Percentiles rank a stretch among this genome's conserved stretches.
Conservation (phyloP, 1,140 invertebrate genomes). For the Carcinoscorpius rotundicauda region DNA sequence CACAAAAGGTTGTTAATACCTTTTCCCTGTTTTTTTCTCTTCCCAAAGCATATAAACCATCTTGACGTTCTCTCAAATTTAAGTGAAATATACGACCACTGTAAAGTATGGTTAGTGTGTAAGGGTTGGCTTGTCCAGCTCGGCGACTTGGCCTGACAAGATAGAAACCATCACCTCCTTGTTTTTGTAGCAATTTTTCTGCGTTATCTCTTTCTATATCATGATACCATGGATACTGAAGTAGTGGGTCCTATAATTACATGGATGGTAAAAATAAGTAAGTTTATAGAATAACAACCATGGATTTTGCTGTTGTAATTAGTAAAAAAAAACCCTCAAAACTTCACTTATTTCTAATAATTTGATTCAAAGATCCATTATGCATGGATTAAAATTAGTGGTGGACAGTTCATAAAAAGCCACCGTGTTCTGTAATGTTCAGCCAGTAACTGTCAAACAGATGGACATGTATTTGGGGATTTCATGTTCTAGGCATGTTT, state of each 20-base stretch:
- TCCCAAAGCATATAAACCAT: constrained; percentile 27
- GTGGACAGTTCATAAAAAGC: too few species aligned
- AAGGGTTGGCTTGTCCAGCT: constrained; percentile 26
- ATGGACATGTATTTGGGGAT: too few species aligned
- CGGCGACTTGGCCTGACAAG: constrained; percentile 26
- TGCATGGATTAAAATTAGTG: too few species aligned
- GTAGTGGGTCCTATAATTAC: constrained; percentile 1
- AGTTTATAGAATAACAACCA: too few species aligned
- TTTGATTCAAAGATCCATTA: too few species aligned
- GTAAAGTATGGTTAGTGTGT: constrained; percentile 25
- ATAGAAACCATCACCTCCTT: constrained; percentile 22
- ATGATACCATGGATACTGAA: constrained; percentile 24
- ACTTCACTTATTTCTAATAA: too few species aligned
- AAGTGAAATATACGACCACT: constrained; percentile 25
- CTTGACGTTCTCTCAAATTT: constrained; percentile 24
- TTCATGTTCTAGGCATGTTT: too few species aligned
- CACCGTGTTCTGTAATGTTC: too few species aligned
- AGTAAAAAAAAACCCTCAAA: too few species aligned
- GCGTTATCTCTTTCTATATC: constrained; percentile 26
- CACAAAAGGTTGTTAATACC: constrained; percentile 10
- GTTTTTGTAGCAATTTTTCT: constrained; percentile 17
- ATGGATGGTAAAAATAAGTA: neutral
- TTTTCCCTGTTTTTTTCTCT: constrained; percentile 28
- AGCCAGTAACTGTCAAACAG: too few species aligned
- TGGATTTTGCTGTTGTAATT: too few species aligned